phyloP scores from a whole-genome alignment of 2,797 vertebrate species.

The Sphenopsis melanotis region DNA sequence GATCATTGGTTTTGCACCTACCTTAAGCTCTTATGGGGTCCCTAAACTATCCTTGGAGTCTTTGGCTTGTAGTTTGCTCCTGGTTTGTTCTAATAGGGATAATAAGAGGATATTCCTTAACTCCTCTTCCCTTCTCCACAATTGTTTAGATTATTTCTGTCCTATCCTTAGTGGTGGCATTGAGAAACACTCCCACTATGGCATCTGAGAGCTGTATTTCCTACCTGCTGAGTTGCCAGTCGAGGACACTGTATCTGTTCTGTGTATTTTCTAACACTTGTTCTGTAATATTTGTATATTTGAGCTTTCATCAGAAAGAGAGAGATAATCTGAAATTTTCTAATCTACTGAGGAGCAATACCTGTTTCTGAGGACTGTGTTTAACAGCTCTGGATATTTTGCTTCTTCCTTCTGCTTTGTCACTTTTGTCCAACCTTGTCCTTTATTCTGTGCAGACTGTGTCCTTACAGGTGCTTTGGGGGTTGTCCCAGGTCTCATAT shows the following conservation, averaged over 20 bases:
- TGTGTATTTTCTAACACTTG: neutral
- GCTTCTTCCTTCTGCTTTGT: neutral
- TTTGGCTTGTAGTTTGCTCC: neutral
- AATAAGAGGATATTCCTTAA: neutral
- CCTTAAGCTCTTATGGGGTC: neutral
- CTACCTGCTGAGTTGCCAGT: neutral
- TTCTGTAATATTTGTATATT: neutral
- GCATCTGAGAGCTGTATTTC: neutral
- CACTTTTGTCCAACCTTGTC: neutral
- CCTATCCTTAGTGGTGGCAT: neutral
- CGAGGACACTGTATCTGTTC: neutral
- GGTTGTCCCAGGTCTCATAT: neutral
- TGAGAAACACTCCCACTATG: neutral
- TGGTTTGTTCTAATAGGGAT: neutral
- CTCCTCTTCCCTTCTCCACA: neutral
- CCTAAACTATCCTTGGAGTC: neutral
- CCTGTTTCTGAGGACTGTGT: neutral
- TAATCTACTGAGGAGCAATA: neutral
- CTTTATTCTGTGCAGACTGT: neutral
- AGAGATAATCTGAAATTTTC: neutral
- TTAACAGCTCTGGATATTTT: neutral
- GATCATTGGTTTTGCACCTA: neutral
- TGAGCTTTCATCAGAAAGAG: neutral
- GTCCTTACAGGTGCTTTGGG: neutral
- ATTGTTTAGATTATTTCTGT: neutral